A percentile compares a stretch with the other conserved stretches of the same genome.
Evolutionary conservation across 2,797 vertebrate genomes (phyloP).

Genomic region (Rhinella marina): DNA sequence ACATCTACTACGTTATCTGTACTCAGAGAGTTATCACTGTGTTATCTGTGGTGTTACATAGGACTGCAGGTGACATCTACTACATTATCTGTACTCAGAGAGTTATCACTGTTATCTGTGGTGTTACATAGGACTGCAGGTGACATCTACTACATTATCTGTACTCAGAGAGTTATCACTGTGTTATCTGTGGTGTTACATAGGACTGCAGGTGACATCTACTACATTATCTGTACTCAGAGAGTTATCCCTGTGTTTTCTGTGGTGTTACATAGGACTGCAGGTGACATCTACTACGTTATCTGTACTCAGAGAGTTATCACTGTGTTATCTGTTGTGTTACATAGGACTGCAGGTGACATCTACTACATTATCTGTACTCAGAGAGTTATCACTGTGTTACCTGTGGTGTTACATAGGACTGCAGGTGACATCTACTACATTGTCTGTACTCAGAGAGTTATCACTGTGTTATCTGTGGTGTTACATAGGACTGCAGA

Average conservation of each 20-base stretch:
- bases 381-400: no score
- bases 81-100: no score
- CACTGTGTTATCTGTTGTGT: neutral
- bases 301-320: neutral
- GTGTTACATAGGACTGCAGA: neutral
- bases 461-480: neutral
- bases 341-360: neutral
- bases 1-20: neutral
- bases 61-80: neutral
- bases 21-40: neutral
- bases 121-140: constrained; percentile 22
- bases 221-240: neutral
- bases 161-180: no score
- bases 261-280: neutral
- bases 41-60: neutral
- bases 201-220: neutral
- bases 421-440: neutral
- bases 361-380: neutral
- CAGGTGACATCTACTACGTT: neutral
- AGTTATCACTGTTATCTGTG: neutral
- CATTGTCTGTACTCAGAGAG: no score
- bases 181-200: neutral
- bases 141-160: neutral
- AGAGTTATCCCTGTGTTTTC: neutral
- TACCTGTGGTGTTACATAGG: neutral